Percentiles rank a stretch among this genome's conserved stretches.
Evolutionary conservation across 2,888 invertebrate genomes (phyloP).

Genomic region (Drosophila rubida): DNA sequence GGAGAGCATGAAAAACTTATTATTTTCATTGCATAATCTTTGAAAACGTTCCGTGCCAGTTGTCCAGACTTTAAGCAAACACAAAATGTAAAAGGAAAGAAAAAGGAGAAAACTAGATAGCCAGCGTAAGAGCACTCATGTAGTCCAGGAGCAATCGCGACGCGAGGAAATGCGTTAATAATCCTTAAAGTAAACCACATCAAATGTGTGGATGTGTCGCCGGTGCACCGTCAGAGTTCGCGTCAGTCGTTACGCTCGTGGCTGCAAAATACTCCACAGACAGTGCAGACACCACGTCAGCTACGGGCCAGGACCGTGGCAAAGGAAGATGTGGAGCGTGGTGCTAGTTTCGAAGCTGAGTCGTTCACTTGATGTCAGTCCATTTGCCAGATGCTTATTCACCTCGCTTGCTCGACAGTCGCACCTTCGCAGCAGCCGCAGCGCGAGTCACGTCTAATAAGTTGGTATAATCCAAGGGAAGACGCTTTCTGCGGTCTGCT

Average conservation of each 20-base stretch:
- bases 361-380: constrained; percentile 38
- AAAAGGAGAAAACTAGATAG: constrained; percentile 15
- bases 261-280: constrained; percentile 18
- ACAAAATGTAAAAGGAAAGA: constrained; percentile 8
- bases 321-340: background rate
- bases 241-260: constrained; percentile 15
- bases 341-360: constrained; percentile 7
- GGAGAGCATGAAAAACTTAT: constrained; percentile 7
- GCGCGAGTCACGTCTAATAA: constrained; percentile 37
- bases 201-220: constrained; percentile 50
- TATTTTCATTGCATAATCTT: constrained; percentile 43
- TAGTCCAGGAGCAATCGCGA: constrained; percentile 7
- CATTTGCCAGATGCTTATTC: constrained; percentile 31
- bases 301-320: background rate
- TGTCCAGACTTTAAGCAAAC: constrained; percentile 36
- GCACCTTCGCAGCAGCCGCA: constrained; percentile 10
- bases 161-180: constrained; percentile 53
- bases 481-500: constrained; percentile 12
- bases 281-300: background rate
- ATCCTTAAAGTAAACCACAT: constrained; percentile 68
- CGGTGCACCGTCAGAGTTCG: constrained; percentile 13
- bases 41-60: constrained; percentile 23
- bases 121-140: constrained; percentile 6
- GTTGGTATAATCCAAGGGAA: constrained; percentile 37
- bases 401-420: constrained; percentile 10